Base-by-base conservation (phyloP, 2,797 vertebrate genomes). In the Cryptoblepharus egeriae region DNA sequence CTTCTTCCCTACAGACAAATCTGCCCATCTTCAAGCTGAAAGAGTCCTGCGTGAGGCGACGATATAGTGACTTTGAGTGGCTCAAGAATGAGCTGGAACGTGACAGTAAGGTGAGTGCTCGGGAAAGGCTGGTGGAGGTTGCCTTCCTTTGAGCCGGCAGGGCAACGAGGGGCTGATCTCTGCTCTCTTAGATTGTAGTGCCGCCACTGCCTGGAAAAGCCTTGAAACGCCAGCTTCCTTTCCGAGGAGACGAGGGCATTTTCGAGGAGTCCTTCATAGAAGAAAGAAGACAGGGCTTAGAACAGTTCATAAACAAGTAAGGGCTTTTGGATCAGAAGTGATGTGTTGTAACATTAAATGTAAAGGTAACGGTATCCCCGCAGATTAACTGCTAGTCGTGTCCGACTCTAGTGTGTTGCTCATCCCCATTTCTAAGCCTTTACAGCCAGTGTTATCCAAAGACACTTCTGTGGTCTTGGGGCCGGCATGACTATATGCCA, bases 251-350 rank as follows among this genome's bases (percentile, higher is more conserved):
- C 20, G 98, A 98, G 89, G 98, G 98, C 80, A 99, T 99, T 94
- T 99, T 99, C 92, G 98, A 99, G 77, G 98, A 99, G 87, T 97
- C 97, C 39, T 99, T 99, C 93, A 99, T 99, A 37, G 98, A 99
- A 94, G 98, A 99, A 95, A 96, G 98, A 89, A 96, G 98, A 94
- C 94, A 95, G 61, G 98, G 98, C 87, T 96, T 99, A 81, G 98
- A 99, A 96, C 98, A 99, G 94, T 99, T 99, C 96, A 99, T 99
- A 95, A 99, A 99, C 97, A 99, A 98, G 98, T 99, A 94, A 95
- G 95, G 52, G 4, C 7, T 9, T 30, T 10, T 20, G 15, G 67
- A 63, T 12, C n/a, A 24, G 32, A 18, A 28, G 15, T 28, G 10
- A 24, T 55, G 22, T 16, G 20, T 24, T n/a, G n/a, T n/a, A n/a